Conservation (phyloP, 2,888 invertebrate genomes). For the Gerris lacustris region DNA sequence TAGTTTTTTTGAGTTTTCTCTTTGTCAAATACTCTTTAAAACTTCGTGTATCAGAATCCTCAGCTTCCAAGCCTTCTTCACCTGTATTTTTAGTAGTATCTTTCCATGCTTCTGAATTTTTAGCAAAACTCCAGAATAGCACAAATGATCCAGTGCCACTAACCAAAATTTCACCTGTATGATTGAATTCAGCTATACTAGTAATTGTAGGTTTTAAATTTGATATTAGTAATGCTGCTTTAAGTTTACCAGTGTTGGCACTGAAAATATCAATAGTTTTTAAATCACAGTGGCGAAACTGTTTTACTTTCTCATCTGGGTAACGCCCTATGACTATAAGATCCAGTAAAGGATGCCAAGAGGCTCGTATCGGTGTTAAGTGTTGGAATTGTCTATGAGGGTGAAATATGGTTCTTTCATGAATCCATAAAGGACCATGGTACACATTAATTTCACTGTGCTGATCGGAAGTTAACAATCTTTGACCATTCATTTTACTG, state of each 20-base stretch:
- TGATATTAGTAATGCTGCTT: not conserved
- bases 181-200: conserved; percentile 36
- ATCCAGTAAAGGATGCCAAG: conserved; percentile 39
- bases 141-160: conserved; percentile 21
- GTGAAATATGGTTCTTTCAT: conserved; percentile 35
- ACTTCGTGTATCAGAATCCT: too few relatives aligned
- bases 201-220: conserved; percentile 23
- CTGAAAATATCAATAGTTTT: conserved; percentile 37
- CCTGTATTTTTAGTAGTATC: not conserved
- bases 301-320: conserved; percentile 36
- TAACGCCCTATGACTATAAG: conserved; percentile 38
- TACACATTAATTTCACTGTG: conserved; percentile 34
- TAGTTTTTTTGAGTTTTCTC: too few relatives aligned
- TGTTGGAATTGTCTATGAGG: conserved; percentile 39
- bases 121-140: conserved; percentile 17
- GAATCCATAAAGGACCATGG: conserved; percentile 34
- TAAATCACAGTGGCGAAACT: conserved; percentile 30
- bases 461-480: conserved; percentile 38
- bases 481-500: conserved; percentile 35
- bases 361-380: conserved; percentile 38
- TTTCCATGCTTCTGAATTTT: too few relatives aligned
- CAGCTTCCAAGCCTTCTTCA: not conserved
- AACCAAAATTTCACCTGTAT: conserved; percentile 34
- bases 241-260: conserved; percentile 33
- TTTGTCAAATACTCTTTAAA: too few relatives aligned